Conservation (phyloP, 2,113 vertebrate genomes). For the Rhynchomys soricoides region DNA sequence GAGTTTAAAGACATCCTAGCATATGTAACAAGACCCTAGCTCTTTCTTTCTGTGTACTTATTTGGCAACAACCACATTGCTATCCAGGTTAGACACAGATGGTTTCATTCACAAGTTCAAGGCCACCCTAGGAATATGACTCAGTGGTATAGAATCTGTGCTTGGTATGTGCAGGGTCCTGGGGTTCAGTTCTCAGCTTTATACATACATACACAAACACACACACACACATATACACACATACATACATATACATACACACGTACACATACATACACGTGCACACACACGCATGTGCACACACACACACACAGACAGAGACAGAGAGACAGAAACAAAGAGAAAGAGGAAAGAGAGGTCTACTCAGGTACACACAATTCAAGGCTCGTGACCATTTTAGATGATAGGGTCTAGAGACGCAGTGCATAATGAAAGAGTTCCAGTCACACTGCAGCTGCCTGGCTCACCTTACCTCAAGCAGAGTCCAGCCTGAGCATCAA, state of each 20-base stretch:
- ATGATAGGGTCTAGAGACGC: neutral
- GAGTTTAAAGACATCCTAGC: neutral
- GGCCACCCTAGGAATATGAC: neutral
- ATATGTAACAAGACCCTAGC: neutral
- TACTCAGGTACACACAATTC: neutral
- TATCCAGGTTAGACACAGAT: neutral
- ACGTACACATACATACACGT: neutral
- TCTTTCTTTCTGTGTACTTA: neutral
- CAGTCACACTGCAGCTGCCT: neutral
- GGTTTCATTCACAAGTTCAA: conserved; percentile 44
- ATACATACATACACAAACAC: neutral
- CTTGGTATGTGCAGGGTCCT: neutral
- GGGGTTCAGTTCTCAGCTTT: neutral
- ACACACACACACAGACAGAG: no score
- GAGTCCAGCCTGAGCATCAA: neutral
- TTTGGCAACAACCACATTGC: neutral
- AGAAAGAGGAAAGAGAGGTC: neutral
- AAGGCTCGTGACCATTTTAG: neutral
- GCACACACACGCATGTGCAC: neutral
- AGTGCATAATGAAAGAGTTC: neutral
- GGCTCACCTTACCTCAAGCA: neutral
- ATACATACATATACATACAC: no score
- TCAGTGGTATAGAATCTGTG: neutral
- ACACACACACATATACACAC: neutral
- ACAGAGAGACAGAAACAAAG: neutral